A percentile compares a stretch with the other conserved stretches of the same genome.
Conservation (phyloP, 2,888 invertebrate genomes). For the Parnassius glacialis region DNA sequence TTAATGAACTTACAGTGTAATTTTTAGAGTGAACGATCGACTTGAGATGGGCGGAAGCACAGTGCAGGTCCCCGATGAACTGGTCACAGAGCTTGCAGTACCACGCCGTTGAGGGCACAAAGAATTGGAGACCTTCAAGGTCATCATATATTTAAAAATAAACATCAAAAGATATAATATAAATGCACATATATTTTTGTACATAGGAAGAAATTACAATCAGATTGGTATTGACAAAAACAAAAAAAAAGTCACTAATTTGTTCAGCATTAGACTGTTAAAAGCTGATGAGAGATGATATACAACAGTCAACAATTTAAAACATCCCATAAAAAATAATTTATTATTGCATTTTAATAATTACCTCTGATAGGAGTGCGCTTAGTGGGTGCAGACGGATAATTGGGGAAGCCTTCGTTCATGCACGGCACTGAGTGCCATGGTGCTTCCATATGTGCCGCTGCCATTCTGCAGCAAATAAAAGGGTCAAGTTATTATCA, state of each 20-base stretch:
- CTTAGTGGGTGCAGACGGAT: slow-evolving; percentile 86
- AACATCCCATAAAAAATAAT: no score
- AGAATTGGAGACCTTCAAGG: slow-evolving; percentile 88
- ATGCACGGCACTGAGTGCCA: slow-evolving; percentile 85
- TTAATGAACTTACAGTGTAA: slow-evolving; percentile 84
- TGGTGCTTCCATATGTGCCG: slow-evolving; percentile 83
- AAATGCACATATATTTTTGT: neutral
- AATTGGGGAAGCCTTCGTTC: slow-evolving; percentile 84
- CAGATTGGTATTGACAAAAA: no score
- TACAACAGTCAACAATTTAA: neutral
- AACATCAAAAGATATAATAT: neutral
- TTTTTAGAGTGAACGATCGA: slow-evolving; percentile 89
- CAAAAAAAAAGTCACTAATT: no score
- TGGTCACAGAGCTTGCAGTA: slow-evolving; percentile 93
- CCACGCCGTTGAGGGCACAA: slow-evolving; percentile 93
- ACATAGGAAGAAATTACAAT: no score
- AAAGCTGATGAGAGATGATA: no score
- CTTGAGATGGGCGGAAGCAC: slow-evolving; percentile 92
- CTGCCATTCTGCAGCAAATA: slow-evolving; percentile 58
- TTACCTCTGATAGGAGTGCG: slow-evolving; percentile 91
- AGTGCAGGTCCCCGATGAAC: slow-evolving; percentile 94
- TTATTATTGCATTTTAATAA: neutral
- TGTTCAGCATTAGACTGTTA: no score
- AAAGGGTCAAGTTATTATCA: neutral
- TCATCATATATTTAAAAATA: neutral